These are phyloP conservation scores for Leuctra nigra DNA, from an alignment of 2,888 invertebrate genomes.

Conservation along the genomic window DNA sequence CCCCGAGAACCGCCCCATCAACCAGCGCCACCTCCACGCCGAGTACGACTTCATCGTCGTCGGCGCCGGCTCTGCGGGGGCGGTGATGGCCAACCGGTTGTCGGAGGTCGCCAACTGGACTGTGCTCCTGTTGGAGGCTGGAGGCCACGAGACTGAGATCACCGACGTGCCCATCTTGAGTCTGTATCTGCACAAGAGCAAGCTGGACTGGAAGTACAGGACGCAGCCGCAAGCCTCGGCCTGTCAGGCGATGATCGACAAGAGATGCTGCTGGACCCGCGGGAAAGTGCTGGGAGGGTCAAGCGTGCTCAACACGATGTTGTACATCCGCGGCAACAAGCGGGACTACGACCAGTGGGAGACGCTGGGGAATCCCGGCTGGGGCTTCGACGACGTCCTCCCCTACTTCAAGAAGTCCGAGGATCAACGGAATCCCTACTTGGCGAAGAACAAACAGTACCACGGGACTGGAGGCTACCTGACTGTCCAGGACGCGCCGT, in stretches of 20 bases:
- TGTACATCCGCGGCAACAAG: constrained; percentile 82
- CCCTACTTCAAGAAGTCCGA: constrained; percentile 82
- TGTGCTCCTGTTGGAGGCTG: constrained; percentile 74
- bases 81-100: constrained; percentile 72
- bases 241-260: constrained; percentile 79
- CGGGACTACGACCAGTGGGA: constrained; percentile 87
- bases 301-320: constrained; percentile 83
- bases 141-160: constrained; percentile 80
- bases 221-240: constrained; percentile 77
- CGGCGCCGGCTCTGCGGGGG: constrained; percentile 78
- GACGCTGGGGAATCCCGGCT: constrained; percentile 75
- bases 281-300: constrained; percentile 83
- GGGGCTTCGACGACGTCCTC: constrained; percentile 76
- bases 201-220: constrained; percentile 80
- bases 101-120: constrained; percentile 73
- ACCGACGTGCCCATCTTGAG: constrained; percentile 83
- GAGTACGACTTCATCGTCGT: constrained; percentile 79
- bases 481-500: constrained; percentile 70
- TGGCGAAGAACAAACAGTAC: constrained; percentile 64
- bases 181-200: constrained; percentile 80
- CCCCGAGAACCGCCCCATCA: constrained; percentile 74
- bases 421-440: constrained; percentile 82
- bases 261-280: constrained; percentile 81
- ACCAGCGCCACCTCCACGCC: constrained; percentile 29
- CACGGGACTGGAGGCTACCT: constrained; percentile 69